A percentile compares a stretch with the other conserved stretches of the same genome.
Evolutionary conservation across 2,797 vertebrate genomes (phyloP).

Genomic region (Eutrigla gurnardus): DNA sequence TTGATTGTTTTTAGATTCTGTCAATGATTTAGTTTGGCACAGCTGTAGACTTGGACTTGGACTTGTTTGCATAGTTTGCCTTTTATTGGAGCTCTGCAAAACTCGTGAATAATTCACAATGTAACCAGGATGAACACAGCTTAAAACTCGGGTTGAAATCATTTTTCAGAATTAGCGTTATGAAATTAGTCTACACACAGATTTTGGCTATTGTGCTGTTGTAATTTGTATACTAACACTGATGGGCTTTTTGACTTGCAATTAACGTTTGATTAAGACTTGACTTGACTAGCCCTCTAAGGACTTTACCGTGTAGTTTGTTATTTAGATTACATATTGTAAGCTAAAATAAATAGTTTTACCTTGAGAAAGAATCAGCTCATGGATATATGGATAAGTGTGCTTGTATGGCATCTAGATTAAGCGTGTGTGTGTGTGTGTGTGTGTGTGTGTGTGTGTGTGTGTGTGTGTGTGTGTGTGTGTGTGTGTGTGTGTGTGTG

Average conservation of each 20-base stretch:
- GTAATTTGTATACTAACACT: not conserved
- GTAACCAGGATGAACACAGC: not conserved
- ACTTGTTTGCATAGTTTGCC: not conserved
- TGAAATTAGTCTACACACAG: not conserved
- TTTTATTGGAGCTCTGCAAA: not conserved
- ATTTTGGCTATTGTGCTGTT: not conserved
- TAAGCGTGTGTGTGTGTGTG: no score
- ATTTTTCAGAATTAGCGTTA: no score
- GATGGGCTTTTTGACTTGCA: not conserved
- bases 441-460: not conserved
- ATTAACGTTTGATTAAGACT: not conserved
- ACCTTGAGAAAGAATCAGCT: conserved; percentile 22
- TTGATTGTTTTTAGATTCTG: no score
- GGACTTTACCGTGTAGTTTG: not conserved
- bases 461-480: no score
- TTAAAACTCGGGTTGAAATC: no score
- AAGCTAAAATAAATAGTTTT: not conserved
- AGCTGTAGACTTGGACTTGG: not conserved
- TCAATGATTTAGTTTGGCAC: fast-evolving
- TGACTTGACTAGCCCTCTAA: not conserved
- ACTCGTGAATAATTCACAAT: not conserved
- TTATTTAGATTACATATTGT: not conserved
- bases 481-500: not conserved
- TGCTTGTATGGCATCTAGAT: conserved; percentile 35
- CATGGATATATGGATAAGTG: conserved; percentile 7